Evolutionary conservation across 2,113 vertebrate genomes (phyloP), one percentile per base, ranked within the genome.

Genomic region (Lampris megalopsis): DNA sequence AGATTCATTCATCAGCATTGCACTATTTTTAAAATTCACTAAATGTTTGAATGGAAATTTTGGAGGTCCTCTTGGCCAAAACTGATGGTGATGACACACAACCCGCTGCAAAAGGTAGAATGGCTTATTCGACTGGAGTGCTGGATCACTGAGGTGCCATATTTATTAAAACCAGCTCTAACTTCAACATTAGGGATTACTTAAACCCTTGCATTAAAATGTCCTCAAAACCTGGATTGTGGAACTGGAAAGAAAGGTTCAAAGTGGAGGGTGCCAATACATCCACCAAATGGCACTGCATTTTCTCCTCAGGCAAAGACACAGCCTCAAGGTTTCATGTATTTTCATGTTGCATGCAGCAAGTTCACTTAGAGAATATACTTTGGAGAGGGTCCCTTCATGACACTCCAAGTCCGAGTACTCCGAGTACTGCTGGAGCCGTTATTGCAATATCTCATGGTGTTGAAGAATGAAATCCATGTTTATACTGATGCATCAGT

Each of bases 271-370:
- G 45, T 57, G 42, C 68, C 35, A 52, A 65, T 4, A 45, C 68
- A 77, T 84, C 66, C 50, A 83, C 75, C 83, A 87, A 81, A 80
- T 87, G 75, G 76, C 56, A 67, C 82, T 60, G 45, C 6, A 38
- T 75, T 59, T 36, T 73, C 53, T 73, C 35, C 45, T 71, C 72
- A 71, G 24, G 24, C 24, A 24, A 47, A 71, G 58, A 70, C 69
- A 45, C 38, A 40, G 24, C 42, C 41, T 56, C 41, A 38, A 49
- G 48, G 42, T 75, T n/a, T 47, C 24, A 13, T 42, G 24, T 38
- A 65, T 71, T 64, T 70, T 76, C 52, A 37, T 68, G 8, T 36
- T 62, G 61, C 59, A 65, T 63, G 38, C 24, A 45, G 67, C 13
- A 48, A 71, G 35, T 76, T 77, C 66, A 68, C 48, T 2, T 4